Base-by-base conservation (phyloP, 2,113 vertebrate species). In the Danionella cerebrum region DNA sequence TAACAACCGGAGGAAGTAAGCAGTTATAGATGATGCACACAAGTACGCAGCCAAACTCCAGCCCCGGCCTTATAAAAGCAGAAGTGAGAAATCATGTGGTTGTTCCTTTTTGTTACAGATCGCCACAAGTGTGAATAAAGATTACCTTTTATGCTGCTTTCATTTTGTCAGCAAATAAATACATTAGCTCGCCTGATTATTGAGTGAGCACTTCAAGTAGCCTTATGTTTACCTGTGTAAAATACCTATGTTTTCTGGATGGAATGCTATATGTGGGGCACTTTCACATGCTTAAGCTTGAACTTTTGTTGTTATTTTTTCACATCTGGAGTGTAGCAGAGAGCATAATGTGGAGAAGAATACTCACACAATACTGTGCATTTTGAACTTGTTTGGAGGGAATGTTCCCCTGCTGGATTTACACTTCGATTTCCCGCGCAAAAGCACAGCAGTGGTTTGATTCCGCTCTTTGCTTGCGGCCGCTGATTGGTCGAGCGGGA, bases 371-470 rank as follows among this genome's bases (percentile, higher is more conserved):
- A 11, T 11, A 33, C 29, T 12, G 11, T 19, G 19, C 8, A 19
- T 18, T 33, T 52, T 19, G 16, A 53, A 19, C 14, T 18, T 19
- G 51, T 3, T 19, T 42, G 45, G 10, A 24, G 65, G 41, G 8
- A 13, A 45, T 14, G 3, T 12, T 50, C 16, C 31, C 14, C 10
- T 21, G 27, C 31, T 36, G 39, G 54, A 58, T 67, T 68, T 64
- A 10, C 63, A 53, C 31, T 64, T 72, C 33, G 36, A 73, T 80
- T 82, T 82, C 80, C 76, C 80, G 80, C 78, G 65, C 70, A 82
- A 82, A 82, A 64, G 54, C 58, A 65, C 54, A 74, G 59, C 38
- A n/a, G 68, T 60, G 22, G 59, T 75, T 38, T 65, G 62, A 79
- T 65, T 67, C 64, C 58, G 53, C 48, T 73, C 45, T 29, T 68